A percentile compares a stretch with the other conserved stretches of the same genome.
phyloP scores from a whole-genome alignment of 1,140 invertebrate species.

The Gryon sp. region DNA sequence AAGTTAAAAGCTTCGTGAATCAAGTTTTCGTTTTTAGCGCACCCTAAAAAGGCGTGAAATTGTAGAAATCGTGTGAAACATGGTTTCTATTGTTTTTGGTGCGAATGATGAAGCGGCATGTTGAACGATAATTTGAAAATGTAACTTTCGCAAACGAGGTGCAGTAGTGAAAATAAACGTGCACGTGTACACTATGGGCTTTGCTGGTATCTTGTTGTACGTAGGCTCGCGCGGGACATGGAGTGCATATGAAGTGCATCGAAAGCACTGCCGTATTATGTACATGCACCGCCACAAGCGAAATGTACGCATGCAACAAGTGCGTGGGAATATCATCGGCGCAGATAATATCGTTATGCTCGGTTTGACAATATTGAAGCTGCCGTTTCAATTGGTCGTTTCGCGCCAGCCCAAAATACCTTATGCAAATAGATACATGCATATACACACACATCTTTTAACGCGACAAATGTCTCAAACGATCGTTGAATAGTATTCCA shows the following conservation, averaged over 20 bases:
- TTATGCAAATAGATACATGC: slow-evolving; percentile 38
- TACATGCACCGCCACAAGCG: slow-evolving; percentile 72
- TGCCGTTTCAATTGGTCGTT: slow-evolving; percentile 74
- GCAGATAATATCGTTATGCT: slow-evolving; percentile 77
- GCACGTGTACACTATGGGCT: slow-evolving; percentile 65
- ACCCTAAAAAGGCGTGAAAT: background rate
- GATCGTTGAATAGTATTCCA: too few relatives aligned
- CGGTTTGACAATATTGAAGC: slow-evolving; percentile 66
- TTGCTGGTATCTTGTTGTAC: slow-evolving; percentile 74
- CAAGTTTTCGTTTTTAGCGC: too few relatives aligned
- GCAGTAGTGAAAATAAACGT: slow-evolving; percentile 57
- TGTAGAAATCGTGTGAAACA: slow-evolving; percentile 15
- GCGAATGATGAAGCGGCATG: slow-evolving; percentile 54
- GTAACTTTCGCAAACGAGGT: slow-evolving; percentile 70
- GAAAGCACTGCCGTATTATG: slow-evolving; percentile 76
- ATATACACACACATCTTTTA: too few relatives aligned
- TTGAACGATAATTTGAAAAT: slow-evolving; percentile 69
- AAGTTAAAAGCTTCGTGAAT: background rate
- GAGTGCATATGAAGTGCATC: slow-evolving; percentile 78
- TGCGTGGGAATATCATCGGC: slow-evolving; percentile 77
- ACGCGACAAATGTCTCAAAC: background rate
- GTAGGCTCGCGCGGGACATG: slow-evolving; percentile 75
- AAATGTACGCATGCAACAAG: slow-evolving; percentile 78
- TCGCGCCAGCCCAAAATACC: slow-evolving; percentile 38
- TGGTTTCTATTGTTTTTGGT: slow-evolving; percentile 34